Base-by-base conservation (phyloP, 2,797 vertebrate genomes). In the Hemibagrus guttatus region DNA sequence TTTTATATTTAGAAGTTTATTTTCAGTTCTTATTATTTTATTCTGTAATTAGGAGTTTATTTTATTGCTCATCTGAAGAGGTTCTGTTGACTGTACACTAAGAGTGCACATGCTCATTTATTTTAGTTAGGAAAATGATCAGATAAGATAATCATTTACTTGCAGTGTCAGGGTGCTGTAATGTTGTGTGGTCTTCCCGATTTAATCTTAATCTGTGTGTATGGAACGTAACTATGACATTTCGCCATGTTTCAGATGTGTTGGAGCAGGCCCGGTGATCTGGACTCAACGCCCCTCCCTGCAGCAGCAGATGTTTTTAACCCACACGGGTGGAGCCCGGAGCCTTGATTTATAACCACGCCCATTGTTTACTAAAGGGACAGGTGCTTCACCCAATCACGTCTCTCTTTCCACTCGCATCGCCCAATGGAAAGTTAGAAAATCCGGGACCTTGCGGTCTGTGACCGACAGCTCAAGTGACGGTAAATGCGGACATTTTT, bases 271-370 rank as follows among this genome's bases (percentile, higher is more conserved):
- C 85, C 90, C 89, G 72, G 28, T 23, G 59, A 81, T 58, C 12
- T 88, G 90, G 85, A 91, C 90, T 89, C 79, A 59, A 66, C 85
- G 74, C 81, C 81, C 82, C 46, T 81, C 84, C 66, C 23, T 85
- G 56, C 69, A n/a, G 92, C 89, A 82, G 89, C 93, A 94, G 84
- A 94, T 92, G 92, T 95, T 95, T 90, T 91, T 90, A 68, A 90
- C 92, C 78, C 90, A 75, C 90, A 89, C 88, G 95, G 95, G 95
- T 91, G 95, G 94, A 95, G 95, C 91, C 94, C 92, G 92, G 92
- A 89, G 87, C 93, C 88, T 82, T 87, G 71, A 91, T 89, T 91
- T 92, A 90, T 89, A 94, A 87, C 86, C 91, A 92, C 93, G 64
- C 85, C 89, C 61, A 0, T 52, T 66, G 23, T 26, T 28, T 12